Evolutionary conservation across 2,797 vertebrate genomes (phyloP).

Genomic region (Smutsia temminckii): DNA sequence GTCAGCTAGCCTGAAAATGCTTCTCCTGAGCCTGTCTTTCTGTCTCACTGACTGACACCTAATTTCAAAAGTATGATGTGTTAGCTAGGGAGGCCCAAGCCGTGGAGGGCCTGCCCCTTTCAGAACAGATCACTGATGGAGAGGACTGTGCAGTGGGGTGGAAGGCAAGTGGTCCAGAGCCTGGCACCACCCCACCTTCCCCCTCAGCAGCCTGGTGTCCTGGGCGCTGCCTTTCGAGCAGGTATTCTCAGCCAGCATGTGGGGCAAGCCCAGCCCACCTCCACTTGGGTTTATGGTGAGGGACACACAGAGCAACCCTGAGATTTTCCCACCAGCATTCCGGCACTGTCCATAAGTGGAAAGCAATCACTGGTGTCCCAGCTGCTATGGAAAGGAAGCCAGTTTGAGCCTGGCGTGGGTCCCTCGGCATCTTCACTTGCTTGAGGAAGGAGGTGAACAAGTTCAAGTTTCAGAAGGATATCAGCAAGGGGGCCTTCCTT

Average conservation of each 20-base stretch:
- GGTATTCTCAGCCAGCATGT: background rate
- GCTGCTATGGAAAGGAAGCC: background rate
- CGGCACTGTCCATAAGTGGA: background rate
- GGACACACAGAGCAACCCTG: background rate
- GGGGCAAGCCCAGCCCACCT: background rate
- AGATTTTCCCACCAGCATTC: fast-evolving
- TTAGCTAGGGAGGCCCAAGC: background rate
- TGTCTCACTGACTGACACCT: background rate
- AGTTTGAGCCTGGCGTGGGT: background rate
- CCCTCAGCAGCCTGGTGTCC: background rate
- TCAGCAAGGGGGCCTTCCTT: background rate
- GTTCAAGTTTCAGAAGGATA: background rate
- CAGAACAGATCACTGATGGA: background rate
- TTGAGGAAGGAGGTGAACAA: background rate
- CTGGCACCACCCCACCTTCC: fast-evolving
- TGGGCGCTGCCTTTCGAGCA: fast-evolving
- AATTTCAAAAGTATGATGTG: background rate
- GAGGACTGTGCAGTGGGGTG: fast-evolving
- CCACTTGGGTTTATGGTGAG: fast-evolving
- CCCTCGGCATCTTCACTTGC: background rate
- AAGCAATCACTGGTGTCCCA: background rate
- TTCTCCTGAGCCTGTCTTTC: background rate
- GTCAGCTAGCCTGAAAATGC: background rate
- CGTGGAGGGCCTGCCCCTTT: background rate
- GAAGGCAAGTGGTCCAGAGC: background rate